A percentile compares a stretch with the other conserved stretches of the same genome.
Conservation (phyloP, 2,888 invertebrate species). For the Epirrhoe alternata region DNA sequence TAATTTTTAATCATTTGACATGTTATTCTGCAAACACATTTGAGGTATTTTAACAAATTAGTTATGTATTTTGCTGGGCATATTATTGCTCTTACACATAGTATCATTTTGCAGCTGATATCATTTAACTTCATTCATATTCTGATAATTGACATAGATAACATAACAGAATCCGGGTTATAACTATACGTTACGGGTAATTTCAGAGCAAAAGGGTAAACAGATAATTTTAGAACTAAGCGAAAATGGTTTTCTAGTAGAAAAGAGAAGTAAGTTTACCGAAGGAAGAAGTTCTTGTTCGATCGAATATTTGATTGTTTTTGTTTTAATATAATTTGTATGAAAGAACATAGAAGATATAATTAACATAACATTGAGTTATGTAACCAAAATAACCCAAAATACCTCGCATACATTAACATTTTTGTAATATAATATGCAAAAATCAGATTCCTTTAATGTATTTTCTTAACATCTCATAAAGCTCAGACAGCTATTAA, state of each 20-base stretch:
- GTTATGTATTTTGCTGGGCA: conserved; percentile 10
- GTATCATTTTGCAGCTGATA: conserved; percentile 33
- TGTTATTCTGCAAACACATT: conserved; percentile 18
- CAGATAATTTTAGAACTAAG: neutral
- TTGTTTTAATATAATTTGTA: too few species aligned
- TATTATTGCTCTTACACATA: conserved; percentile 18
- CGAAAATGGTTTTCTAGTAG: neutral
- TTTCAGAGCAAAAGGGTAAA: neutral
- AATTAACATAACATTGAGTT: conserved; percentile 10
- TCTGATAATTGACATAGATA: conserved; percentile 40
- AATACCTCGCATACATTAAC: conserved; percentile 10
- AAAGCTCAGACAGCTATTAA: conserved; percentile 46
- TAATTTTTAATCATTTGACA: conserved; percentile 25
- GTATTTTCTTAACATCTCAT: conserved; percentile 41
- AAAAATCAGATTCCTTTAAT: conserved; percentile 29
- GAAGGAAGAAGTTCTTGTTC: too few species aligned
- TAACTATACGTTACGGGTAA: conserved; percentile 24
- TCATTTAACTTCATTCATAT: conserved; percentile 33
- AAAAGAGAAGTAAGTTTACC: neutral
- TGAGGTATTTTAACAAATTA: conserved; percentile 18
- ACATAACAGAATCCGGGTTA: conserved; percentile 42
- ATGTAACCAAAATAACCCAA: conserved; percentile 23
- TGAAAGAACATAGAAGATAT: neutral
- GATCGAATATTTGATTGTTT: too few species aligned
- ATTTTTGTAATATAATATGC: conserved; percentile 30